A percentile compares a stretch with the other conserved stretches of the same genome.
phyloP scores from a whole-genome alignment of 1,140 invertebrate genomes.

The Ectropis grisescens region DNA sequence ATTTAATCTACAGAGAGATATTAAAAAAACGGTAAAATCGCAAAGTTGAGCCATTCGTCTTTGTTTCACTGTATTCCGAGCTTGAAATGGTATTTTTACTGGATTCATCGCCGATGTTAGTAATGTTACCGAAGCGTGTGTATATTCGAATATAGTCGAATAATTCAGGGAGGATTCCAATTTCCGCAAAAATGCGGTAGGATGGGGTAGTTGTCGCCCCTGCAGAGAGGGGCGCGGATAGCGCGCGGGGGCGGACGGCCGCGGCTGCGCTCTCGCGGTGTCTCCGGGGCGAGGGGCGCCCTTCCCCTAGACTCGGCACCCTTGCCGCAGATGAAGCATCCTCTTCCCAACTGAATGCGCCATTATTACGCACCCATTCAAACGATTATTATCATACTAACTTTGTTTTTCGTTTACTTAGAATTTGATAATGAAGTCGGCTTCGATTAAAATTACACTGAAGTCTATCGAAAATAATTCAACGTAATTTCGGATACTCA shows the following conservation, averaged over 20 bases:
- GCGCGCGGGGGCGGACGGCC: constrained; percentile 21
- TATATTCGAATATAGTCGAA: not conserved
- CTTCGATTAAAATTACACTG: too few species aligned
- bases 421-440: too few species aligned
- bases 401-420: too few species aligned
- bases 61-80: too few species aligned
- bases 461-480: too few species aligned
- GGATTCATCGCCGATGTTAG: too few species aligned
- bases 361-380: constrained; percentile 61
- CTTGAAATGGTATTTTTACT: too few species aligned
- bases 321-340: constrained; percentile 6
- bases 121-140: too few species aligned
- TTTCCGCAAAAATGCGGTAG: constrained; percentile 56
- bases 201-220: constrained; percentile 47
- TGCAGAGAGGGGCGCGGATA: constrained; percentile 42
- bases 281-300: constrained; percentile 31
- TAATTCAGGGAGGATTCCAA: constrained; percentile 32
- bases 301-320: constrained; percentile 10
- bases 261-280: constrained; percentile 40
- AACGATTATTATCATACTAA: constrained; percentile 15
- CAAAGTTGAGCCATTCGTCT: too few species aligned
- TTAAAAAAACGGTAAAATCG: too few species aligned
- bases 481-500: constrained; percentile 24
- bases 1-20: too few species aligned
- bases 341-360: constrained; percentile 25